These are phyloP conservation scores for Greenwoodochromis staneri DNA, from an alignment of 2,113 vertebrate species.

Conservation along the genomic window DNA sequence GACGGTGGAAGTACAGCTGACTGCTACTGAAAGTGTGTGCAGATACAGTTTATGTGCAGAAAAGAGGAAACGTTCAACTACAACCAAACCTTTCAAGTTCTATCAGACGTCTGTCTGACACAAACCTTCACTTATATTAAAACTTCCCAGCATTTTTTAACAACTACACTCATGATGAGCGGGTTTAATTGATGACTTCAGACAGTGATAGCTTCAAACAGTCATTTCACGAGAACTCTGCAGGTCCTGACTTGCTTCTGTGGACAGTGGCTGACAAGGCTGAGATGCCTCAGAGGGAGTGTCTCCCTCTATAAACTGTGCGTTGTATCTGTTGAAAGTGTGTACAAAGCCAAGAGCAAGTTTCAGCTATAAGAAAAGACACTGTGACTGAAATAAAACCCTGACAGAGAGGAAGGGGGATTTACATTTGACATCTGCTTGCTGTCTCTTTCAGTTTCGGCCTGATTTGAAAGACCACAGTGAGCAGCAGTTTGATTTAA, in stretches of 20 bases:
- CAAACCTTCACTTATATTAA: not conserved
- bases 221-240: not conserved
- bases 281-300: constrained; percentile 7
- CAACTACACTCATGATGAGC: not conserved
- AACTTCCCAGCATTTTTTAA: not conserved
- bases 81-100: not conserved
- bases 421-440: constrained; percentile 9
- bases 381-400: not conserved
- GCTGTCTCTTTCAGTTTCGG: constrained; percentile 4
- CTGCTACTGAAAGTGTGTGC: not conserved
- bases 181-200: not conserved
- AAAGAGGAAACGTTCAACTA: not conserved
- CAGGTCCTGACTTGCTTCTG: constrained; percentile 13
- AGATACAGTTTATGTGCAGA: not conserved
- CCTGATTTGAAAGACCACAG: not conserved
- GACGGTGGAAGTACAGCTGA: not conserved
- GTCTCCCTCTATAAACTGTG: not conserved
- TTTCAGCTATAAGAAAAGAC: not conserved
- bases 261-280: not conserved
- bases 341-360: not conserved
- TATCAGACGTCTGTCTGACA: not conserved
- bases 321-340: not conserved
- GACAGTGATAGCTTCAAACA: not conserved
- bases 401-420: not conserved
- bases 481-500: not conserved